Evolutionary conservation across 2,888 invertebrate genomes (phyloP), one percentile per base, ranked within the genome.

Genomic region (Lithophane socia): DNA sequence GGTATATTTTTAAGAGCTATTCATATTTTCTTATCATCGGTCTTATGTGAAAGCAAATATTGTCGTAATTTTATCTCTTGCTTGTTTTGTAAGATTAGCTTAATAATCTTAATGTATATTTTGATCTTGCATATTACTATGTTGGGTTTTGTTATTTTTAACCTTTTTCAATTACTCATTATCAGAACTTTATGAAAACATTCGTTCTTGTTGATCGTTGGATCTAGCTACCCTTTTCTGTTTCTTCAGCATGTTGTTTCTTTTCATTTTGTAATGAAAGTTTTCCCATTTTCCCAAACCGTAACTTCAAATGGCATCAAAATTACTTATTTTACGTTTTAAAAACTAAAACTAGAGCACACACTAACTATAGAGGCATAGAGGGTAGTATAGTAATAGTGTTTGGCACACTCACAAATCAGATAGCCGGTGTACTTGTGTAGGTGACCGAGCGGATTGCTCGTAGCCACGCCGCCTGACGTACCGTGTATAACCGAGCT

Each of bases 371-470:
- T 49, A 42, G n/a, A 44, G 37, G 13, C 29, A 58, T 49, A 42
- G n/a, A 44, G 37, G 13, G 44, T 68, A 61, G 71, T 72, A 61
- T 64, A 68, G 52, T 21, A 18, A 37, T 37, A 37, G n/a, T 80
- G 68, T 80, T 75, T 83, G 82, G 83, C 83, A 85, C 54, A 65
- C 58, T 58, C 58, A 56, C 83, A 83, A 83, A 81, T 83, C 85
- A 77, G 83, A 85, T 81, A 81, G 29, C 16, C 52, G 13, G 49
- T 72, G 71, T 80, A 68, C 16, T 42, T 18, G 49, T 72, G 71
- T 80, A 68, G 81, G 85, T 74, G 74, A 60, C 76, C 64, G 68
- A 68, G 70, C 60, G 76, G 54, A 73, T 68, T 71, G 70, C 73
- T 84, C 71, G 58, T 67, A 73, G 24, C 69, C 47, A 61, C 73